phyloP scores from a whole-genome alignment of 2,797 vertebrate genomes.

The Australoheros facetus region DNA sequence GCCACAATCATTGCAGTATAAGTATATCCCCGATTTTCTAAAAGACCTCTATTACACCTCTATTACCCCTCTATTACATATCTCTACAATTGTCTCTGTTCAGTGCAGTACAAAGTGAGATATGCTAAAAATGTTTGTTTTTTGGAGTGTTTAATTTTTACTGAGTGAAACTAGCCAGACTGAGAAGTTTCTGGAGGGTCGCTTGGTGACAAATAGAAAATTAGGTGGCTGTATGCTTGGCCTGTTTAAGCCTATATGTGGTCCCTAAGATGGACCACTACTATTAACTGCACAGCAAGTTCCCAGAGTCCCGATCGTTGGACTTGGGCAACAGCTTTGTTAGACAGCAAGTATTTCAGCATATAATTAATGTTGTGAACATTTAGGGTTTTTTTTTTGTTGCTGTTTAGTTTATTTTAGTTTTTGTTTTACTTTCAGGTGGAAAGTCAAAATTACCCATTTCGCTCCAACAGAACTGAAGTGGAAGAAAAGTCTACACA shows the following conservation, averaged over 20 bases:
- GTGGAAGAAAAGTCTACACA: not conserved
- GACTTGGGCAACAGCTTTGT: slow-evolving; percentile 6
- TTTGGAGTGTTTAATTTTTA: slow-evolving; percentile 5
- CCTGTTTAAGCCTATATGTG: slow-evolving; percentile 13
- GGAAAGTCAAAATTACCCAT: slow-evolving; percentile 11
- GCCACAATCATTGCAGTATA: slow-evolving; percentile 24
- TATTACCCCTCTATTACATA: slow-evolving; percentile 1
- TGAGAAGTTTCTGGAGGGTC: slow-evolving; percentile 4
- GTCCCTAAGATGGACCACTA: slow-evolving; percentile 18
- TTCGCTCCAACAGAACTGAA: not conserved
- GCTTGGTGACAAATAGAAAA: slow-evolving; percentile 21
- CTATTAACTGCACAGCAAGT: slow-evolving; percentile 25
- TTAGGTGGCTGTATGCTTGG: not conserved
- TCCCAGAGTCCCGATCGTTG: not conserved
- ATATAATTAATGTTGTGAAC: not conserved
- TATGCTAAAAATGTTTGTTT: not conserved
- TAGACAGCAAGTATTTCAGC: slow-evolving; percentile 26
- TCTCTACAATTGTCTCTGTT: slow-evolving; percentile 20
- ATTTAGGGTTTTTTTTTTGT: not conserved
- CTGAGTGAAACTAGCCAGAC: slow-evolving; percentile 8
- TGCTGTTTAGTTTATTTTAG: fast-evolving
- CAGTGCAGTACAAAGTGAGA: not conserved
- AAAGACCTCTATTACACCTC: slow-evolving; percentile 26
- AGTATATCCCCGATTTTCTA: slow-evolving; percentile 35
- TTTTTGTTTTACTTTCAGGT: not conserved